These are phyloP conservation scores for Poliocrania exsul DNA, from an alignment of 2,797 vertebrate species.

Conservation along the genomic window DNA sequence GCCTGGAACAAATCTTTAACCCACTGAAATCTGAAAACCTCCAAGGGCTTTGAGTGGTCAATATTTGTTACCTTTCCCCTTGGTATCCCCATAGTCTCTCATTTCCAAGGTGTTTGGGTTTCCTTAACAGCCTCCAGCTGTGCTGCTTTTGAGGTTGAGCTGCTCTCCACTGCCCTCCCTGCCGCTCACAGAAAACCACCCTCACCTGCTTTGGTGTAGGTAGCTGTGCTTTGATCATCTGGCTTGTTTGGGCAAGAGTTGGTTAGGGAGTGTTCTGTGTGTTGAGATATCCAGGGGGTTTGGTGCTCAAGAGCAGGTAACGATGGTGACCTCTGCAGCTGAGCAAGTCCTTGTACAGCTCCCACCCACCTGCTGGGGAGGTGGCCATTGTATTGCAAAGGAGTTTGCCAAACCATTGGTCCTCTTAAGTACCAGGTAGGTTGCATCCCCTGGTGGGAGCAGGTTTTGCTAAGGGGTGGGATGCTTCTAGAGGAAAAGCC, in stretches of 20 bases:
- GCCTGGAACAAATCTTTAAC: neutral
- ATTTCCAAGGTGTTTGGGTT: neutral
- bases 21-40: neutral
- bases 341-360: neutral
- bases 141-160: neutral
- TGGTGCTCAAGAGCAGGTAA: neutral
- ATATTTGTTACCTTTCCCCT: neutral
- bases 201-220: neutral
- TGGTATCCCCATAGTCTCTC: neutral
- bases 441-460: neutral
- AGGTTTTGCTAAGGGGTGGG: neutral
- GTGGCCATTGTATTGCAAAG: fast-evolving
- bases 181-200: neutral
- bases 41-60: neutral
- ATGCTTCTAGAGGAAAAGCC: neutral
- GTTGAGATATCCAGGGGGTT: neutral
- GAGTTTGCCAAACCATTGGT: neutral
- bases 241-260: neutral
- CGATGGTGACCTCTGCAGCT: neutral
- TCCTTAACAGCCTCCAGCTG: neutral
- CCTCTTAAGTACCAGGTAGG: neutral
- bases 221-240: fast-evolving
- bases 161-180: neutral
- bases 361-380: too few relatives aligned
- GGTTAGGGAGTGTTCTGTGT: too few relatives aligned